Conservation (phyloP, 1,140 invertebrate species). For the Zaprionus ornatus region DNA sequence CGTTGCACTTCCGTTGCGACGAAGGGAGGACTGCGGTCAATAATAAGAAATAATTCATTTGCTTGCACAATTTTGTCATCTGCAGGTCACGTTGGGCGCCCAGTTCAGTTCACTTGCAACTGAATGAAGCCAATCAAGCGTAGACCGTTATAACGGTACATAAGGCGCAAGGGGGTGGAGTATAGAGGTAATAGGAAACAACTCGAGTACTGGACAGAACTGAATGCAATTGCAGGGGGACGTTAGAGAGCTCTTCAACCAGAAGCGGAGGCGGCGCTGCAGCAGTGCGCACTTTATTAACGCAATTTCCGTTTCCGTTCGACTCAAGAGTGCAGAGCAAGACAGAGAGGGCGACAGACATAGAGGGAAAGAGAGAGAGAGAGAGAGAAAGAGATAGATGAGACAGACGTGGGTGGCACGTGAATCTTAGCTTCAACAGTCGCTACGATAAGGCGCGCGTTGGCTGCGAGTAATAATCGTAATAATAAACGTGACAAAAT, state of each 20-base stretch:
- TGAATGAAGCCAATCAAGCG: constrained; percentile 34
- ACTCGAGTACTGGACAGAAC: constrained; percentile 10
- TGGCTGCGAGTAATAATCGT: constrained; percentile 58
- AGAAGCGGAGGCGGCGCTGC: constrained; percentile 7
- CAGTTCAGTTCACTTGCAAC: background rate
- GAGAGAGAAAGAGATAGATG: background rate
- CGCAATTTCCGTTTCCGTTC: constrained; percentile 60
- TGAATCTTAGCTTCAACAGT: constrained; percentile 17
- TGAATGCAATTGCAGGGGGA: constrained; percentile 18
- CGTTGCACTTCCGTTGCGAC: constrained; percentile 28
- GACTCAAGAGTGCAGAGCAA: background rate
- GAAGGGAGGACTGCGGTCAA: constrained; percentile 8
- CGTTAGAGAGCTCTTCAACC: constrained; percentile 21
- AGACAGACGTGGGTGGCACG: background rate
- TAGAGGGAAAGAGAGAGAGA: background rate
- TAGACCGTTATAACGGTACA: background rate
- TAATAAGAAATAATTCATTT: constrained; percentile 48
- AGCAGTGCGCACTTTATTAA: constrained; percentile 54
- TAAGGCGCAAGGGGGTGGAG: too few relatives aligned
- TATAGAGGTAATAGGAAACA: background rate
- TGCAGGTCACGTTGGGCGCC: background rate
- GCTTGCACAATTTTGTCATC: constrained; percentile 30
- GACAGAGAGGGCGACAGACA: background rate
- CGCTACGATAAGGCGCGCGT: constrained; percentile 27
- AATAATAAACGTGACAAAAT: constrained; percentile 62